A percentile compares a stretch with the other conserved stretches of the same genome.
Evolutionary conservation across 2,888 invertebrate species (phyloP).

Genomic region (Sphaerophoria rueppellii): DNA sequence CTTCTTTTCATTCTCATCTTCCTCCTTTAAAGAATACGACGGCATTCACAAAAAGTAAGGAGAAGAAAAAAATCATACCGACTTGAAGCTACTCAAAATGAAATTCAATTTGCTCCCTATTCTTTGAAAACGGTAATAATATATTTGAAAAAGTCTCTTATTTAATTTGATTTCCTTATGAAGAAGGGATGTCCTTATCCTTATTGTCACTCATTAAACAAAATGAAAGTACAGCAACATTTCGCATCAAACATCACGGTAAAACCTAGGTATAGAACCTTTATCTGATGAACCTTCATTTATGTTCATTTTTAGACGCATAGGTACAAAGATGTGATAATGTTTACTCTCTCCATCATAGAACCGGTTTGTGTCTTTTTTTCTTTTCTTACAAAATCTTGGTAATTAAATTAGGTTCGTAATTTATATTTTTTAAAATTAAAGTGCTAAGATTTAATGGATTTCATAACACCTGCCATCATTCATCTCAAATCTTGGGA

Average conservation of each 20-base stretch:
- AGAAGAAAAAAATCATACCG: background rate
- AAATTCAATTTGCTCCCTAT: constrained; percentile 32
- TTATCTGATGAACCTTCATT: background rate
- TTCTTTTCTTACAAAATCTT: background rate
- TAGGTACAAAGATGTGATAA: too few species aligned
- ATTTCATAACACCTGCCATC: too few species aligned
- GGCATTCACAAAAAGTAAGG: background rate
- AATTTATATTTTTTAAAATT: too few species aligned
- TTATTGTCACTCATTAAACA: constrained; percentile 27
- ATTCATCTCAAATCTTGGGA: too few species aligned
- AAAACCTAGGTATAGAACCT: background rate
- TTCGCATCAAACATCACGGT: background rate
- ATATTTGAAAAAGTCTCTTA: constrained; percentile 31
- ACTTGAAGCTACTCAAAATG: constrained; percentile 17
- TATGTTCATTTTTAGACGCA: too few species aligned
- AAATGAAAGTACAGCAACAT: background rate
- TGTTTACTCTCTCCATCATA: background rate
- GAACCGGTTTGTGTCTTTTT: background rate
- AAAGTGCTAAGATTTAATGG: too few species aligned
- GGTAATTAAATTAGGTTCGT: too few species aligned
- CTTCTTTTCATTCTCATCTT: constrained; percentile 26
- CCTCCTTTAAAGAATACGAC: constrained; percentile 3
- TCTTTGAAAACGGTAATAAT: constrained; percentile 20
- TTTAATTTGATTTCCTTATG: constrained; percentile 29
- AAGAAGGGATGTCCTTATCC: constrained; percentile 34